A percentile compares a stretch with the other conserved stretches of the same genome.
Conservation (phyloP, 2,797 vertebrate genomes). For the Pseudochaenichthys georgianus region DNA sequence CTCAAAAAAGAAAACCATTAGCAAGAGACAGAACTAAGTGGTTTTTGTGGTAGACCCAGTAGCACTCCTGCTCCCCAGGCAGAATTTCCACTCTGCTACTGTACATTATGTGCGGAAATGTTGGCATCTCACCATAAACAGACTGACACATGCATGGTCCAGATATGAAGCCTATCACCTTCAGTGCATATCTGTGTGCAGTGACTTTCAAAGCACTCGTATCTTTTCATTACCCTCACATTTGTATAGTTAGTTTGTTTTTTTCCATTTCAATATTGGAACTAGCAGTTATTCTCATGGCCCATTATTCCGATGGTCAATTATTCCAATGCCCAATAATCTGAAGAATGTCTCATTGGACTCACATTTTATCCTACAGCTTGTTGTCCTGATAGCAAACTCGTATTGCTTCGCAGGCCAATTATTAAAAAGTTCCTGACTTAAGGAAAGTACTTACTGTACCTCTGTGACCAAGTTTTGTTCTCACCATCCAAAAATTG, state of each 20-base stretch:
- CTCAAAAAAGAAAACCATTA: slow-evolving; percentile 83
- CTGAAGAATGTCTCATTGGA: too few relatives aligned
- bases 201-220: slow-evolving; percentile 20
- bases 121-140: slow-evolving; percentile 56
- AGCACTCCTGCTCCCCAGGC: slow-evolving; percentile 70
- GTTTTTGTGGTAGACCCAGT: slow-evolving; percentile 83
- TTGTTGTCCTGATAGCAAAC: too few relatives aligned
- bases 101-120: slow-evolving; percentile 69
- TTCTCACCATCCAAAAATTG: slow-evolving; percentile 17
- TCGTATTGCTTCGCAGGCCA: too few relatives aligned
- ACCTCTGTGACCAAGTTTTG: not conserved
- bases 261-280: not conserved
- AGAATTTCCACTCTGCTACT: slow-evolving; percentile 69
- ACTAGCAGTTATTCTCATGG: too few relatives aligned
- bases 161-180: slow-evolving; percentile 34
- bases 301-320: too few relatives aligned
- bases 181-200: slow-evolving; percentile 11
- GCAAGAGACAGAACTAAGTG: slow-evolving; percentile 81
- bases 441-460: not conserved
- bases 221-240: not conserved
- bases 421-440: not conserved
- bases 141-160: slow-evolving; percentile 44
- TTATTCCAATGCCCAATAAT: too few relatives aligned
- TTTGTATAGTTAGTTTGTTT: not conserved
- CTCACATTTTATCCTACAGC: too few relatives aligned